Base-by-base conservation (phyloP, 1,140 invertebrate species). In the Pygmarrhopalites habei region DNA sequence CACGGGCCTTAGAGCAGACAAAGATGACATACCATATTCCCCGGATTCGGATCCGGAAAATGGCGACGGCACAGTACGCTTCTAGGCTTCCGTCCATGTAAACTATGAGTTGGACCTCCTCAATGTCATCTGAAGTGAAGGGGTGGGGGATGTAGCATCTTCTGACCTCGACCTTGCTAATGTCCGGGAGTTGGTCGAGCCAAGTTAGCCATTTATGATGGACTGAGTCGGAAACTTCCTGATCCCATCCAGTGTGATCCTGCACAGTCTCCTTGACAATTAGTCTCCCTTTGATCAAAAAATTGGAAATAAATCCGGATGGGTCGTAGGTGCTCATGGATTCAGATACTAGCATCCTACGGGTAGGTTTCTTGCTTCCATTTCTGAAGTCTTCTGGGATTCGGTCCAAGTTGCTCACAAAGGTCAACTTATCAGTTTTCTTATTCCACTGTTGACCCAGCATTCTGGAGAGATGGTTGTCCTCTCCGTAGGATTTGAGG, bases 1-100 rank as follows among this genome's bases (percentile, higher is more conserved):
- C 72, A 49, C 73, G 47, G 12, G 72, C 47, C 51, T 74, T 75
- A 1, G 72, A 70, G 23, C 70, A 59, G 0, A 74, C 57, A 32
- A 76, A 64, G 1, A 49, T 29, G 1, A 65, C 55, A 2, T 61
- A 23, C 0, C 60, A 49, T 0, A 12, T 21, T n/a, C 55, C 55
- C 3, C 51, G 29, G 12, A 26, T 41, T 19, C 29, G 35, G 14
- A 55, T 23, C 25, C 72, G 53, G 15, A 75, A 39, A 39, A 73
- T 74, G 1, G 59, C 67, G 14, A 72, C 73, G 1, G 75, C 71
- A 4, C 65, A 56, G 49, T 69, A 73, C 1, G 72, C 74, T 19
- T 56, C 19, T 30, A 73, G 64, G 17, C 67, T 72, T 1, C 73
- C 73, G 63, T 75, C 74, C 19, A 59, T 67, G 58, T 74, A 75